Evolutionary conservation across 2,797 vertebrate species (phyloP).

Genomic region (Morelia viridis): DNA sequence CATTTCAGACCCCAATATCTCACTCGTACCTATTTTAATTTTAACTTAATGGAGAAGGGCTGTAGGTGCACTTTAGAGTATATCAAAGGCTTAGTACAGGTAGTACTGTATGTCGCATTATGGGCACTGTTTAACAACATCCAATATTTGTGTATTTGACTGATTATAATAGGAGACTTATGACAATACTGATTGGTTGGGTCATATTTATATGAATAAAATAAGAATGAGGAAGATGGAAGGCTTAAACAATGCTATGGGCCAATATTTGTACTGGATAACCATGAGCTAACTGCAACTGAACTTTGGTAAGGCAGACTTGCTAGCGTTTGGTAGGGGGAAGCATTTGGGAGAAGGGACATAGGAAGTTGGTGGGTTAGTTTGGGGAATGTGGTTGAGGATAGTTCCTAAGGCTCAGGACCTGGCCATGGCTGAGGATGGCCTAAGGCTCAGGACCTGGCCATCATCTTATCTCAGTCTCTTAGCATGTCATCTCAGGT

Average conservation of each 20-base stretch:
- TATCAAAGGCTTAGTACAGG: no score
- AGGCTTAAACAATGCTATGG: background rate
- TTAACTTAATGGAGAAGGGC: no score
- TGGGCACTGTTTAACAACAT: background rate
- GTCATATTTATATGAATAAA: background rate
- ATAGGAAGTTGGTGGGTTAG: no score
- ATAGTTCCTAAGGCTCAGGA: no score
- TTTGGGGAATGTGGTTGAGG: no score
- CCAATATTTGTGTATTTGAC: background rate
- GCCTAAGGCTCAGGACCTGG: no score
- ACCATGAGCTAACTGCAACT: background rate
- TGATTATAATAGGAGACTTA: background rate
- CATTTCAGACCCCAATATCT: no score
- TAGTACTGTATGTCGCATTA: background rate
- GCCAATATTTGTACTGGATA: background rate
- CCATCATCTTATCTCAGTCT: no score
- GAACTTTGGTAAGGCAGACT: background rate
- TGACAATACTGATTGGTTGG: background rate
- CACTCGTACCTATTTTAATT: no score
- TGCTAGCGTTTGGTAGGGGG: background rate
- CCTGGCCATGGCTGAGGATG: no score
- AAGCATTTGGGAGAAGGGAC: background rate
- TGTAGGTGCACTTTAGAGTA: no score
- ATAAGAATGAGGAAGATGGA: background rate
- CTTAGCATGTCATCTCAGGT: no score